These are phyloP conservation scores for Palythoa grandiflora DNA, from an alignment of 92 coral and sea anemone genomes.

Conservation along the genomic window DNA sequence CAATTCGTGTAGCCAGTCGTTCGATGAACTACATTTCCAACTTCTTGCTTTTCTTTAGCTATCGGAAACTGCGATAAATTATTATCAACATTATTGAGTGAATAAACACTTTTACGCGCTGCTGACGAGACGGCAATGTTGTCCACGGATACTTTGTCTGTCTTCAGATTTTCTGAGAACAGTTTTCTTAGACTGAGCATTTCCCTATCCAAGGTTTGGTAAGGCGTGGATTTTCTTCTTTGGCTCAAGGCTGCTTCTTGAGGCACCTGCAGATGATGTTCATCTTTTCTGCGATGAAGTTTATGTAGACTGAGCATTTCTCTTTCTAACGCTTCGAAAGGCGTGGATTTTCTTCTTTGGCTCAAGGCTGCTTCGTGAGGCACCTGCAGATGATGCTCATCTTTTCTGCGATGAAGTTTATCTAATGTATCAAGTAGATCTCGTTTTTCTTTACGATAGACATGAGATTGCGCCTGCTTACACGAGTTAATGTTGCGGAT, in stretches of 20 bases:
- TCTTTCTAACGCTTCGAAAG: background rate
- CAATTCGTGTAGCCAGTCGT: slow-evolving; percentile 85
- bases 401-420: slow-evolving; percentile 80
- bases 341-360: slow-evolving; percentile 21
- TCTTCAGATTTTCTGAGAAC: slow-evolving; percentile 5
- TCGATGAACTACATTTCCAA: slow-evolving; percentile 77
- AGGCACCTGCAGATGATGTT: slow-evolving; percentile 59
- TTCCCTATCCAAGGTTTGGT: background rate
- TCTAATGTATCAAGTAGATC: slow-evolving; percentile 77
- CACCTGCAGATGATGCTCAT: slow-evolving; percentile 64
- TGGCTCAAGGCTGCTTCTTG: slow-evolving; percentile 35
- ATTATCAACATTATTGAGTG: background rate
- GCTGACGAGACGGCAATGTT: slow-evolving; percentile 61
- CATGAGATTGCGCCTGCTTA: slow-evolving; percentile 84
- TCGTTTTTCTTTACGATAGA: slow-evolving; percentile 89
- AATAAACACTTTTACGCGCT: slow-evolving; percentile 32
- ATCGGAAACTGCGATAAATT: slow-evolving; percentile 15
- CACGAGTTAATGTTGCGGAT: slow-evolving; percentile 87
- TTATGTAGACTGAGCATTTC: slow-evolving; percentile 48
- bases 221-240: slow-evolving; percentile 20
- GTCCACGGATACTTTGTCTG: slow-evolving; percentile 42
- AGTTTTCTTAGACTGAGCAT: background rate
- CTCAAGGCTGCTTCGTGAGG: slow-evolving; percentile 39
- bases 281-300: slow-evolving; percentile 78
- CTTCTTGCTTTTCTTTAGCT: slow-evolving; percentile 23